Evolutionary conservation across 64 coral and sea anemone genomes (phyloP).

Genomic region (Trachythela sp.): DNA sequence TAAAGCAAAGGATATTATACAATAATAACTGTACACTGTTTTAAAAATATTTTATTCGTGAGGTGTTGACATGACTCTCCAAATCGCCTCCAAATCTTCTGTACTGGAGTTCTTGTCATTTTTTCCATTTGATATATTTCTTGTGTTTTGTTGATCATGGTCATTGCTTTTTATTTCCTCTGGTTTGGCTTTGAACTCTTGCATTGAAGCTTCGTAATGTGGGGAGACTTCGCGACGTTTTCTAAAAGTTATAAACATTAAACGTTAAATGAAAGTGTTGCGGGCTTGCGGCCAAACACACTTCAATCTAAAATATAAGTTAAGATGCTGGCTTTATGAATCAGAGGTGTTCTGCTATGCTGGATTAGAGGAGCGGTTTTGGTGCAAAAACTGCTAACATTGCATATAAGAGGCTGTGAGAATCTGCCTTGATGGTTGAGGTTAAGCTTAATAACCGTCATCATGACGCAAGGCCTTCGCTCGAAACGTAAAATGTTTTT

Average conservation of each 20-base stretch:
- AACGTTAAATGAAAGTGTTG: background rate
- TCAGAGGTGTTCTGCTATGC: no score
- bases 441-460: no score
- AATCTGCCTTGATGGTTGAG: no score
- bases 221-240: background rate
- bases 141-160: background rate
- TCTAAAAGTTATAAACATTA: no score
- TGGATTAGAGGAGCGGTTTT: no score
- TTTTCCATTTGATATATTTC: background rate
- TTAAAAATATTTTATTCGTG: background rate
- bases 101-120: background rate
- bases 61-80: background rate
- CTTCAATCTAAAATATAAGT: background rate
- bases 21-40: no score
- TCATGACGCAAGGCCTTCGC: no score
- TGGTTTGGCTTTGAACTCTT: background rate
- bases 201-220: background rate
- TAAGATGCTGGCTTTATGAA: no score
- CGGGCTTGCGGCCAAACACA: background rate
- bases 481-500: no score
- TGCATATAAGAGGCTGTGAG: no score
- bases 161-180: background rate
- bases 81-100: background rate
- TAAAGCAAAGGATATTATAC: no score
- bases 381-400: no score